Evolutionary conservation across 1,140 invertebrate species (phyloP).

Genomic region (Drosophila arawakana): DNA sequence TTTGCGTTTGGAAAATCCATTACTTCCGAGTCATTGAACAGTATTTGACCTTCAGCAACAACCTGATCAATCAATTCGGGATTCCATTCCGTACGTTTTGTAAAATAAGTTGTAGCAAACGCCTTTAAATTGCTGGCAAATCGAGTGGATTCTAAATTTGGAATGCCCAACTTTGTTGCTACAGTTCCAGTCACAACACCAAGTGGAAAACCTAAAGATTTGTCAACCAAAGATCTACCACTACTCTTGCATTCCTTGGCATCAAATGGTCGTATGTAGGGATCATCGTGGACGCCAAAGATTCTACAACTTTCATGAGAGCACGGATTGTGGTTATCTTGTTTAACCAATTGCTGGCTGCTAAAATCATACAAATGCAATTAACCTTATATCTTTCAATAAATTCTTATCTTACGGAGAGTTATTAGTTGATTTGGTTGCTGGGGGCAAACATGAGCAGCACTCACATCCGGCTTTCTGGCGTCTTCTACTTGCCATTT

Average conservation of each 20-base stretch:
- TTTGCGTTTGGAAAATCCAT: slow-evolving; percentile 43
- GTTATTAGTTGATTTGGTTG: neutral
- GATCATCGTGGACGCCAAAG: slow-evolving; percentile 61
- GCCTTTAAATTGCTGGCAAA: slow-evolving; percentile 55
- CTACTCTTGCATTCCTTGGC: slow-evolving; percentile 41
- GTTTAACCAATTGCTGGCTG: slow-evolving; percentile 3
- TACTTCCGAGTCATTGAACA: slow-evolving; percentile 58
- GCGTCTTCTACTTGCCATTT: slow-evolving; percentile 40
- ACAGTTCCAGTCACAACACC: slow-evolving; percentile 31
- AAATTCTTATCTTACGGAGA: slow-evolving; percentile 13
- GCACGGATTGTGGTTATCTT: slow-evolving; percentile 48
- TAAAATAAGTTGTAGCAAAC: slow-evolving; percentile 63
- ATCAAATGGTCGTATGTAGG: slow-evolving; percentile 54
- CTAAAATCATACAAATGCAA: neutral
- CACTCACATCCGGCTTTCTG: slow-evolving; percentile 20
- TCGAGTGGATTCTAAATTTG: slow-evolving; percentile 53
- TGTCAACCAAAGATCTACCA: slow-evolving; percentile 40
- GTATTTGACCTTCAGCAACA: slow-evolving; percentile 50
- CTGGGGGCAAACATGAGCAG: neutral
- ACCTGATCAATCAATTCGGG: slow-evolving; percentile 57
- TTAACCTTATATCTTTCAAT: neutral
- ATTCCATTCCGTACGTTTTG: slow-evolving; percentile 57
- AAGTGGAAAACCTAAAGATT: slow-evolving; percentile 59
- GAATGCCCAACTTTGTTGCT: slow-evolving; percentile 1
- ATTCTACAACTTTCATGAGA: slow-evolving; percentile 53